These are phyloP conservation scores for Nothocercus nigrocapillus DNA, from an alignment of 2,113 vertebrate genomes.

Conservation along the genomic window DNA sequence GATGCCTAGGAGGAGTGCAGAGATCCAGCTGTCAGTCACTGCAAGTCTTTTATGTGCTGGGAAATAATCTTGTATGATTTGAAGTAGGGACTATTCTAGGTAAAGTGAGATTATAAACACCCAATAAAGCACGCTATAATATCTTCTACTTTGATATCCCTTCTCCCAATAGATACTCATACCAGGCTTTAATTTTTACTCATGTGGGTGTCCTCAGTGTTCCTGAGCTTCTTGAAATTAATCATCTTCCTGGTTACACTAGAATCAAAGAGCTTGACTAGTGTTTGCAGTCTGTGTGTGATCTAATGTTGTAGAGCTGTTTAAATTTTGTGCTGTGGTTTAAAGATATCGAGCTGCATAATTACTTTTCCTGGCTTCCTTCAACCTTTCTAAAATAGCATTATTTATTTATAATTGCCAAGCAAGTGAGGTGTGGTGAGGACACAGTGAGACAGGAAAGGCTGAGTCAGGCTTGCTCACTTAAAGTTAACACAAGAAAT, in stretches of 20 bases:
- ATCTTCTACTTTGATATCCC: neutral
- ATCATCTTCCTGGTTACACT: neutral
- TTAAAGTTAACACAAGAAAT: neutral
- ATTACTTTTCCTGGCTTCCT: neutral
- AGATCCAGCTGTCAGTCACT: neutral
- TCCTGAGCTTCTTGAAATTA: neutral
- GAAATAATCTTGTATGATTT: neutral
- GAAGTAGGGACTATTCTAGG: neutral
- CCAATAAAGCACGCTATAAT: neutral
- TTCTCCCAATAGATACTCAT: neutral
- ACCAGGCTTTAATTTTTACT: neutral
- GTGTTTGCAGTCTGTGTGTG: neutral
- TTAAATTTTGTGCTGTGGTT: neutral
- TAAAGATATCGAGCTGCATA: neutral
- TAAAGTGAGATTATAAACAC: neutral
- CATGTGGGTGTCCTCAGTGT: neutral
- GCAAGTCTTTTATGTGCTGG: neutral
- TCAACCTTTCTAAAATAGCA: neutral
- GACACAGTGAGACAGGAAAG: neutral
- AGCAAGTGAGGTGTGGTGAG: neutral
- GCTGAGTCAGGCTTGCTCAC: neutral
- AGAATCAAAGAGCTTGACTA: neutral
- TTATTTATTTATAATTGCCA: slow-evolving; percentile 1
- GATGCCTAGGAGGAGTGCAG: neutral
- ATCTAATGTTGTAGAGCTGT: neutral